Conservation (phyloP, 1,140 invertebrate genomes). For the Trichonephila clavipes region DNA sequence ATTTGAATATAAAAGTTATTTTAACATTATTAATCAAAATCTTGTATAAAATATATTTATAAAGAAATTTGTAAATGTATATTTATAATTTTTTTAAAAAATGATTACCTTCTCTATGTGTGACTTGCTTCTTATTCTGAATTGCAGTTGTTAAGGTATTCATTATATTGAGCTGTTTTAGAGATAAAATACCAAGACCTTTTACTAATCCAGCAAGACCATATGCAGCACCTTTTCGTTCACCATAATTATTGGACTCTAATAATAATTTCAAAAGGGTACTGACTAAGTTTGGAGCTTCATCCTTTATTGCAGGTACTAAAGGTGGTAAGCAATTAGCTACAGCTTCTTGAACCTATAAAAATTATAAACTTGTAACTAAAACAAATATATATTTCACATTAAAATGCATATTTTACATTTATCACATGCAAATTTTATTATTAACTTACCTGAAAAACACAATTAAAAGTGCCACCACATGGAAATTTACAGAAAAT, state of each 20-base stretch:
- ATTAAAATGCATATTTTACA: too few species aligned
- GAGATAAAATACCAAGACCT: constrained; percentile 95
- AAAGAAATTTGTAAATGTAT: too few species aligned
- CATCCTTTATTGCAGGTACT: constrained; percentile 94
- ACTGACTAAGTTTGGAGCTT: constrained; percentile 92
- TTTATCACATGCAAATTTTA: too few species aligned
- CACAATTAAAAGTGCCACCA: too few species aligned
- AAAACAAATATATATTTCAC: too few species aligned
- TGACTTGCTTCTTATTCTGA: constrained; percentile 97
- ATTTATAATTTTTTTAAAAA: too few species aligned
- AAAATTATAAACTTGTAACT: too few species aligned
- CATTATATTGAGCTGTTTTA: constrained; percentile 98
- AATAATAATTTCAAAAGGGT: constrained; percentile 93
- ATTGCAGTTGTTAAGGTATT: constrained; percentile 95
- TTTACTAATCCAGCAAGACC: constrained; percentile 87
- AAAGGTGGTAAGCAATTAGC: constrained; percentile 97
- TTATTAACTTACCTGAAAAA: too few species aligned
- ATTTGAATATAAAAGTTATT: too few species aligned
- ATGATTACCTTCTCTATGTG: constrained; percentile 90
- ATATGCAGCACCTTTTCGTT: constrained; percentile 87
- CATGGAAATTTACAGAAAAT: too few species aligned
- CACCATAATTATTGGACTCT: constrained; percentile 97
- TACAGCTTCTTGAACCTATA: constrained; percentile 97
- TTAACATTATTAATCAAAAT: too few species aligned
- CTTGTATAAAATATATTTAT: too few species aligned